phyloP scores from a whole-genome alignment of 2,797 vertebrate genomes.

The Tarsius wallacei region DNA sequence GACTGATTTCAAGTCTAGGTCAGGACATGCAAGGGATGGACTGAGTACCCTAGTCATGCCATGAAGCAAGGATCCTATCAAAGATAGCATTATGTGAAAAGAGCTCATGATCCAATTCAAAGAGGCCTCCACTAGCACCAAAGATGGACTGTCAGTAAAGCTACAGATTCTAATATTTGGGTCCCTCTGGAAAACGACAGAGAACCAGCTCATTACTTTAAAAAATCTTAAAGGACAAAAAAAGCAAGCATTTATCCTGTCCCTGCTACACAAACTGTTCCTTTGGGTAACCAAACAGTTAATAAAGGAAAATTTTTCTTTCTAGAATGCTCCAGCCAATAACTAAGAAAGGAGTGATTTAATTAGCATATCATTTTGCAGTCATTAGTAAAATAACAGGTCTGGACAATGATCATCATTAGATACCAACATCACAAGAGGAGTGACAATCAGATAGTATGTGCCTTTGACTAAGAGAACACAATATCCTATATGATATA shows the following conservation, averaged over 20 bases:
- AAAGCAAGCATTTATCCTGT: not conserved
- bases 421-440: not conserved
- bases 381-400: not conserved
- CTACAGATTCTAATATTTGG: not conserved
- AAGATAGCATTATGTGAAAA: not conserved
- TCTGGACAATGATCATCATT: not conserved
- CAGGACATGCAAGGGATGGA: not conserved
- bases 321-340: not conserved
- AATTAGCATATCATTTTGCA: conserved; percentile 23
- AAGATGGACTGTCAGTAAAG: not conserved
- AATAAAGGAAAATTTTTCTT: not conserved
- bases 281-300: not conserved
- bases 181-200: not conserved
- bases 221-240: conserved; percentile 46
- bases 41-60: not conserved
- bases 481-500: not conserved
- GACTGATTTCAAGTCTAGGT: not conserved
- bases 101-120: not conserved
- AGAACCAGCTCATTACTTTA: not conserved
- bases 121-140: not conserved
- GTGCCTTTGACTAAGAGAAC: not conserved
- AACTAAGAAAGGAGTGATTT: not conserved
- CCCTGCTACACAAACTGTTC: not conserved
- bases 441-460: not conserved
- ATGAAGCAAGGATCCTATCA: conserved; percentile 5